Conservation (phyloP, 1,140 invertebrate species). For the Trissolcus basalis region DNA sequence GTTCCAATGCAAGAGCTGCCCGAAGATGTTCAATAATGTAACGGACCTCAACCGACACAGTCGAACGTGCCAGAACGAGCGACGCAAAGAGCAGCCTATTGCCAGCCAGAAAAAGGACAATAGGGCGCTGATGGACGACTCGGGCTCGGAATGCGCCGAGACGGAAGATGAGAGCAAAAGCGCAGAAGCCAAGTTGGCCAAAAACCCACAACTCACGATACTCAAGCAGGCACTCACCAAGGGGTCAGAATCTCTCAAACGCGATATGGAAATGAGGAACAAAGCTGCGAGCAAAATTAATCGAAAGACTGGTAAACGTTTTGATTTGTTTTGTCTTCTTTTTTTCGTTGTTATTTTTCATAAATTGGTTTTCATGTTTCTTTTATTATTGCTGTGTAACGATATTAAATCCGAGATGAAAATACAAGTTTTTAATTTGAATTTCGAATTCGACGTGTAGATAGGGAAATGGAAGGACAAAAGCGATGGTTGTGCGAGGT, state of each 20-base stretch:
- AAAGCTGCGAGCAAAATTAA: conserved; percentile 62
- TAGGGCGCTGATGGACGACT: conserved; percentile 59
- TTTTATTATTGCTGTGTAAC: no score
- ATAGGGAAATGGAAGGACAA: conserved; percentile 47
- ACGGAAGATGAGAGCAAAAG: conserved; percentile 69
- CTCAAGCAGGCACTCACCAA: conserved; percentile 73
- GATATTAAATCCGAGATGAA: no score
- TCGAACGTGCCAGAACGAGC: conserved; percentile 64
- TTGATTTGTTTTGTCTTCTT: no score
- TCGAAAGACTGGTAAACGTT: conserved; percentile 61
- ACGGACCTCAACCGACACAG: conserved; percentile 71
- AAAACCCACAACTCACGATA: conserved; percentile 74
- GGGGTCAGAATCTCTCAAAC: conserved; percentile 65
- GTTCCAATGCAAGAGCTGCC: conserved; percentile 71
- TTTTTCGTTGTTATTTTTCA: no score
- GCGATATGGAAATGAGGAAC: conserved; percentile 64
- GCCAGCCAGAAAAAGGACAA: conserved; percentile 51
- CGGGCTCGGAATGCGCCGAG: conserved; percentile 68
- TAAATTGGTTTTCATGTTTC: no score
- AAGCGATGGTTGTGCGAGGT: conserved; percentile 72
- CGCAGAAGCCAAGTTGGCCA: conserved; percentile 72
- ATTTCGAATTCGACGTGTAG: no score
- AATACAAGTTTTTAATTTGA: no score
- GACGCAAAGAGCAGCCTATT: conserved; percentile 54
- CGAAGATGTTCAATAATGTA: conserved; percentile 69